Conservation (phyloP, 2,113 vertebrate genomes). For the Corythaixoides concolor region DNA sequence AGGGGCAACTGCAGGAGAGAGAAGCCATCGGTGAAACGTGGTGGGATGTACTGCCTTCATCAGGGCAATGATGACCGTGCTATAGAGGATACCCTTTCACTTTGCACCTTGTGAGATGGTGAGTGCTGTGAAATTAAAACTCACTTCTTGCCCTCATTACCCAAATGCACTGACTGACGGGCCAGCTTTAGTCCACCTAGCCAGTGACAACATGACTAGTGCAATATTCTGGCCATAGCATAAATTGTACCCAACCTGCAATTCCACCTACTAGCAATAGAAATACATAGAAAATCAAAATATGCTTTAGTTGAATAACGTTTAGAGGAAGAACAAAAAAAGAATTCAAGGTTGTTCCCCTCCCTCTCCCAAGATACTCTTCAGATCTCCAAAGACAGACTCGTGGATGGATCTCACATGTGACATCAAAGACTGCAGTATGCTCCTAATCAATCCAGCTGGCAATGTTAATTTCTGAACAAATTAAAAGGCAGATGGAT, state of each 20-base stretch:
- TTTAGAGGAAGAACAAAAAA: background rate
- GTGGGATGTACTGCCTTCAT: background rate
- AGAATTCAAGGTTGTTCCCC: background rate
- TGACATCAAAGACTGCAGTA: background rate
- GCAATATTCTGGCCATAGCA: background rate
- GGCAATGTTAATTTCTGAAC: background rate
- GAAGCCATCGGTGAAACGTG: background rate
- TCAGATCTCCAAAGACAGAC: background rate
- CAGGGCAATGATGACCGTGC: background rate
- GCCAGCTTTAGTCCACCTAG: background rate
- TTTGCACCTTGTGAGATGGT: background rate
- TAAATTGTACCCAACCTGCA: background rate
- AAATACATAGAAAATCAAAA: background rate
- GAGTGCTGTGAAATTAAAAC: background rate
- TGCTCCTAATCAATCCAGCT: background rate
- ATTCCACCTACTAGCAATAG: background rate
- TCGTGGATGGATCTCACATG: background rate
- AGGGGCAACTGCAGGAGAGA: background rate
- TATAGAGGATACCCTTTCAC: background rate
- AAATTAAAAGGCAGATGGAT: background rate
- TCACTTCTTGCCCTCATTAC: background rate
- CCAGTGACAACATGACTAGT: background rate
- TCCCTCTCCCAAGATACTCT: background rate
- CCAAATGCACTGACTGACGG: background rate
- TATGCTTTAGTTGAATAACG: background rate